Conservation (phyloP, 2,113 vertebrate species). For the Zeus faber region DNA sequence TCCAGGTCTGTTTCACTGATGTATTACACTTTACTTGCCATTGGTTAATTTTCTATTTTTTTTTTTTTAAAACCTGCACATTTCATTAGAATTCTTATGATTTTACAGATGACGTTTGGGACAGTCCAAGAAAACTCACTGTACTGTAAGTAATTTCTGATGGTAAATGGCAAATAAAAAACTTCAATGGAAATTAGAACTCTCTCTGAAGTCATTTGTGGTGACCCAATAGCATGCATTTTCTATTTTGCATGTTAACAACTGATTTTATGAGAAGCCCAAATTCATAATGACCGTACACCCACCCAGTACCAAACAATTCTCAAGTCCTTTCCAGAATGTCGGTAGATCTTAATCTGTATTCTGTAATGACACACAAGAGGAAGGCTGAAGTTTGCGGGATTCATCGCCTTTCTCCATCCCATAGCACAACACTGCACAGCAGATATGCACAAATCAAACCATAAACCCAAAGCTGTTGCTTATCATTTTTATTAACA, state of each 20-base stretch:
- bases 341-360: too few relatives aligned
- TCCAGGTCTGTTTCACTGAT: too few relatives aligned
- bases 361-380: too few relatives aligned
- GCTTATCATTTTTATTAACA: constrained; percentile 69
- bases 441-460: neutral
- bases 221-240: neutral
- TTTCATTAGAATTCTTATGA: neutral
- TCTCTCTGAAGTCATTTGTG: neutral
- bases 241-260: neutral
- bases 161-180: constrained; percentile 54
- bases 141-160: constrained; percentile 47
- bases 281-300: too few relatives aligned
- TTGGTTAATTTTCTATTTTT: constrained; percentile 22
- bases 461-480: constrained; percentile 22
- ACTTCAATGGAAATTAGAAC: constrained; percentile 23
- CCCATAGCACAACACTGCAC: neutral
- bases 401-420: neutral
- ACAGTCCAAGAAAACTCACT: too few relatives aligned
- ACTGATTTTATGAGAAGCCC: too few relatives aligned
- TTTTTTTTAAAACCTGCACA: constrained; percentile 15
- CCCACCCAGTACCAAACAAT: too few relatives aligned
- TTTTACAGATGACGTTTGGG: constrained; percentile 20
- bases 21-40: constrained; percentile 23
- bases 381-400: neutral
- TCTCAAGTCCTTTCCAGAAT: too few relatives aligned